A percentile compares a stretch with the other conserved stretches of the same genome.
Conservation (phyloP, 2,113 vertebrate genomes). For the Trachemys scripta region DNA sequence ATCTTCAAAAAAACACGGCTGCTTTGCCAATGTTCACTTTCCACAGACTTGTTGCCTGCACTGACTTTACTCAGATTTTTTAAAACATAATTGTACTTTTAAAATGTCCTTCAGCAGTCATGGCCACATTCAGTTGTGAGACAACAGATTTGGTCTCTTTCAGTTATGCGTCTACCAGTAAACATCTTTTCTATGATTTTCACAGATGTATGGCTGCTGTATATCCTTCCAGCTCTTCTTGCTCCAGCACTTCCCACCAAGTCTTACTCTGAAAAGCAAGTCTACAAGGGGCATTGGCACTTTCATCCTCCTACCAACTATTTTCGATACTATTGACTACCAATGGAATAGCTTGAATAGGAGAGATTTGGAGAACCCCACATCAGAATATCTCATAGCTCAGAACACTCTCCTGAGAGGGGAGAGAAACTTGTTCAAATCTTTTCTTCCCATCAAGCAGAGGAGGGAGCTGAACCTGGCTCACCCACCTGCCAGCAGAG, state of each 20-base stretch:
- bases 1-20: too few species aligned
- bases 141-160: too few species aligned
- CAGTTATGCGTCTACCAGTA: too few species aligned
- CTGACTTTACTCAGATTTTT: background rate
- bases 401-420: background rate
- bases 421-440: background rate
- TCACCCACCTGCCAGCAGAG: background rate
- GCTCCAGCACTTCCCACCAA: background rate
- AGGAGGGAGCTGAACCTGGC: background rate
- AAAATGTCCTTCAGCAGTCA: too few species aligned
- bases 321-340: background rate
- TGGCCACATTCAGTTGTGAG: too few species aligned
- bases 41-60: background rate
- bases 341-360: background rate
- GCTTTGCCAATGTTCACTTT: too few species aligned
- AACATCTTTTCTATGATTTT: background rate
- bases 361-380: background rate
- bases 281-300: background rate
- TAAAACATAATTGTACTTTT: background rate
- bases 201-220: background rate
- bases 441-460: background rate
- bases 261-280: background rate
- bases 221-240: background rate
- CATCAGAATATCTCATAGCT: background rate
- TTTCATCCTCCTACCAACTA: background rate